Percentiles rank a stretch among this genome's conserved stretches.
phyloP scores from a whole-genome alignment of 2,113 vertebrate species.

The Rhea pennata region DNA sequence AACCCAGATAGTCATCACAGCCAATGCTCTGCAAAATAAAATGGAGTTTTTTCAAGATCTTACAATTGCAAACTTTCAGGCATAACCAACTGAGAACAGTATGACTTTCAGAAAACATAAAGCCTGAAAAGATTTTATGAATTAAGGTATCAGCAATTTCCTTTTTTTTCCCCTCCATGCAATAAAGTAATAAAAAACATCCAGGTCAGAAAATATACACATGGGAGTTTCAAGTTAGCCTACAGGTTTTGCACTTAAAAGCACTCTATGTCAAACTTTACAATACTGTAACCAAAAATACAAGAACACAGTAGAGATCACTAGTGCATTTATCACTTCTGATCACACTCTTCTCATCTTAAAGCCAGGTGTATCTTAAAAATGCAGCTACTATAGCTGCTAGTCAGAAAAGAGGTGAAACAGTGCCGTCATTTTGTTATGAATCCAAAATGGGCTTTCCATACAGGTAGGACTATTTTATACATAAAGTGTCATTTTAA shows the following conservation, averaged over 20 bases:
- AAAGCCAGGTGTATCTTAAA: neutral
- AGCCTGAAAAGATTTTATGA: neutral
- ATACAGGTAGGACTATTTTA: neutral
- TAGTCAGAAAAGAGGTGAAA: neutral
- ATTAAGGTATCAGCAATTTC: neutral
- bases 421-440: neutral
- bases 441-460: neutral
- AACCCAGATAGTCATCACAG: slow-evolving; percentile 92
- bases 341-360: neutral
- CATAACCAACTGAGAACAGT: neutral
- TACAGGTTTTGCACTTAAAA: neutral
- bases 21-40: slow-evolving; percentile 85
- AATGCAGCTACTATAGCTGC: neutral
- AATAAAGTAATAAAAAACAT: neutral
- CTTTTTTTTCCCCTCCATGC: neutral
- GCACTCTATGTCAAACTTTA: neutral
- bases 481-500: neutral
- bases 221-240: neutral
- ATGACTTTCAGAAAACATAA: neutral
- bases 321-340: neutral
- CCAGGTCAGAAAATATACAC: neutral
- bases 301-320: neutral
- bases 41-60: neutral
- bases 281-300: neutral
- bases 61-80: neutral